Evolutionary conservation across 2,113 vertebrate genomes (phyloP).

Genomic region (Panthera uncia): DNA sequence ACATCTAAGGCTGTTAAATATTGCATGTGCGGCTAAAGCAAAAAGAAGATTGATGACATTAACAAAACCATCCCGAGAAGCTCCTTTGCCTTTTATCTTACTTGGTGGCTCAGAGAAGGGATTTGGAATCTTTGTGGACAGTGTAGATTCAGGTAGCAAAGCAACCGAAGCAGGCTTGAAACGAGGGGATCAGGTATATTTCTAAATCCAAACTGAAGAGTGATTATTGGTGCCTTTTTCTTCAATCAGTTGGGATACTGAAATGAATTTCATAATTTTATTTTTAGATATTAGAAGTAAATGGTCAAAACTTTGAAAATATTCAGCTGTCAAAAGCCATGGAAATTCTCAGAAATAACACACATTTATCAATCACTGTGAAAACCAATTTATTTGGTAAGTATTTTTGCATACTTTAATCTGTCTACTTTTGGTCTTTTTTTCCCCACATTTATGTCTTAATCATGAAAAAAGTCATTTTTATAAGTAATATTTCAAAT

Average conservation of each 20-base stretch:
- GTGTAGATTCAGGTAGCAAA: conserved; percentile 95
- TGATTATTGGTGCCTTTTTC: background rate
- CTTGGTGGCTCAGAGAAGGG: conserved; percentile 97
- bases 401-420: background rate
- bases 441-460: background rate
- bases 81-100: conserved; percentile 94
- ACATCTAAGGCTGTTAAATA: conserved; percentile 98
- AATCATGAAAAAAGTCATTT: conserved; percentile 2
- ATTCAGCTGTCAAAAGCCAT: conserved; percentile 98
- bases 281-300: conserved; percentile 96
- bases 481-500: conserved; percentile 24
- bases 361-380: conserved; percentile 99
- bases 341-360: conserved; percentile 99
- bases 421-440: background rate
- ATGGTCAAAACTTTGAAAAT: conserved; percentile 99
- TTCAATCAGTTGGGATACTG: background rate
- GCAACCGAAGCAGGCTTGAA: conserved; percentile 96
- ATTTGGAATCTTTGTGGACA: conserved; percentile 97
- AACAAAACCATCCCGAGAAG: conserved; percentile 96
- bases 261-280: conserved; percentile 46
- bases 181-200: conserved; percentile 95
- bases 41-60: conserved; percentile 96
- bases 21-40: conserved; percentile 98
- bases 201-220: background rate
- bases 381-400: conserved; percentile 99